A percentile compares a stretch with the other conserved stretches of the same genome.
These are phyloP conservation scores for Amphibalanus amphitrite DNA, from an alignment of 1,140 invertebrate species.

Conservation along the genomic window DNA sequence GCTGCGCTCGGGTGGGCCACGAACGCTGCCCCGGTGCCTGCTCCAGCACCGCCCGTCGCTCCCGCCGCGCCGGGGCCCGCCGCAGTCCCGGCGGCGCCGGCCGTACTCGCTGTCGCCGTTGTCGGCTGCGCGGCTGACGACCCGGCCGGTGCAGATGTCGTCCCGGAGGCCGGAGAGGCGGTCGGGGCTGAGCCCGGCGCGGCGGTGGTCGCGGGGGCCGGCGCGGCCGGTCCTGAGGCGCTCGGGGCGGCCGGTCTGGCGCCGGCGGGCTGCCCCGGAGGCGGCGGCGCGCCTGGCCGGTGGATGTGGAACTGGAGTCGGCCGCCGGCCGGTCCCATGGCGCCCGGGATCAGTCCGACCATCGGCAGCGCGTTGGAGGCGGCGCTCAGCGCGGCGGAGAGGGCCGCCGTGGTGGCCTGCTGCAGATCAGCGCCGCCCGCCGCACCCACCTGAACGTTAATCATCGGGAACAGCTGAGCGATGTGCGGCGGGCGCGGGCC, in stretches of 20 bases:
- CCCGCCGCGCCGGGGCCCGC: background rate
- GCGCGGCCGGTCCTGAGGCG: no score
- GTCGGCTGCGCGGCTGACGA: no score
- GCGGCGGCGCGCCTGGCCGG: background rate
- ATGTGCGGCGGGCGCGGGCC: no score
- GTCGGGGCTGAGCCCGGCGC: background rate
- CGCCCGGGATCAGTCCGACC: background rate
- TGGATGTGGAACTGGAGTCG: background rate
- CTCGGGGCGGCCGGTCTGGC: background rate
- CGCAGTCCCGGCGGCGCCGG: no score
- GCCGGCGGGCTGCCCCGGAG: background rate
- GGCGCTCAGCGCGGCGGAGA: background rate
- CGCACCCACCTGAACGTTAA: no score
- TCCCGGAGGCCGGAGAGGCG: background rate
- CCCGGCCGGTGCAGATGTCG: background rate
- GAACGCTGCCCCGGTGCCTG: background rate
- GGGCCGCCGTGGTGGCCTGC: background rate
- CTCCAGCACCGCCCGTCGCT: background rate
- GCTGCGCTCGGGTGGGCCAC: background rate
- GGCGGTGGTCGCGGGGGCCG: no score
- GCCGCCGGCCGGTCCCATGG: background rate
- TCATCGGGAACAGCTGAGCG: no score
- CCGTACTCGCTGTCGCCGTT: no score
- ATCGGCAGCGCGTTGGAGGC: background rate
- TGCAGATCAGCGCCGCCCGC: no score